These are phyloP conservation scores for Anastrepha ludens DNA, from an alignment of 1,140 invertebrate species.

Conservation along the genomic window DNA sequence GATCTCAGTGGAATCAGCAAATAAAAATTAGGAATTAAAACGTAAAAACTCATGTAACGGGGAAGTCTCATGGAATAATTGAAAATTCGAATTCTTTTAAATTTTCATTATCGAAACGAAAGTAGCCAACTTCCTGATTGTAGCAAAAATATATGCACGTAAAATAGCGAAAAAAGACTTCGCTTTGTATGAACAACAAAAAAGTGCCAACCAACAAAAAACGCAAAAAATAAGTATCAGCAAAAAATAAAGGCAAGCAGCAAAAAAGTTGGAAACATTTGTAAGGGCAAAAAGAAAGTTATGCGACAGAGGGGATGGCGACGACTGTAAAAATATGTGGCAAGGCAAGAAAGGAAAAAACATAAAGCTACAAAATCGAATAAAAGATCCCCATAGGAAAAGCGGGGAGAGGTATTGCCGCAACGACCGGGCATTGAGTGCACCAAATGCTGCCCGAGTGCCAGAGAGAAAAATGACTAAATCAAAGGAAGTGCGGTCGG, in stretches of 20 bases:
- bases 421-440: constrained; percentile 43
- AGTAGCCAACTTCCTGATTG: not conserved
- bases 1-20: too few relatives aligned
- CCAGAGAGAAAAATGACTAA: constrained; percentile 71
- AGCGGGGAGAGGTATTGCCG: constrained; percentile 65
- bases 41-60: too few relatives aligned
- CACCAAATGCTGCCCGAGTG: constrained; percentile 57
- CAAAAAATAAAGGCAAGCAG: constrained; percentile 48
- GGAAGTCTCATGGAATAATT: not conserved
- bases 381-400: constrained; percentile 61
- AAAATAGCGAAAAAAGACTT: constrained; percentile 49
- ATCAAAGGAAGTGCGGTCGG: constrained; percentile 73
- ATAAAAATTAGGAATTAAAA: too few relatives aligned
- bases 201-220: constrained; percentile 53
- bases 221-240: constrained; percentile 35
- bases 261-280: constrained; percentile 53
- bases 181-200: constrained; percentile 39
- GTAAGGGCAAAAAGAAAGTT: constrained; percentile 50
- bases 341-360: constrained; percentile 42
- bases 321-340: constrained; percentile 43
- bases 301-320: constrained; percentile 37
- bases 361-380: constrained; percentile 52
- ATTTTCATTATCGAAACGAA: not conserved
- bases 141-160: not conserved
- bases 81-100: not conserved